Evolutionary conservation across 2,113 vertebrate genomes (phyloP), one percentile per base, ranked within the genome.

Genomic region (Perccottus glenii): DNA sequence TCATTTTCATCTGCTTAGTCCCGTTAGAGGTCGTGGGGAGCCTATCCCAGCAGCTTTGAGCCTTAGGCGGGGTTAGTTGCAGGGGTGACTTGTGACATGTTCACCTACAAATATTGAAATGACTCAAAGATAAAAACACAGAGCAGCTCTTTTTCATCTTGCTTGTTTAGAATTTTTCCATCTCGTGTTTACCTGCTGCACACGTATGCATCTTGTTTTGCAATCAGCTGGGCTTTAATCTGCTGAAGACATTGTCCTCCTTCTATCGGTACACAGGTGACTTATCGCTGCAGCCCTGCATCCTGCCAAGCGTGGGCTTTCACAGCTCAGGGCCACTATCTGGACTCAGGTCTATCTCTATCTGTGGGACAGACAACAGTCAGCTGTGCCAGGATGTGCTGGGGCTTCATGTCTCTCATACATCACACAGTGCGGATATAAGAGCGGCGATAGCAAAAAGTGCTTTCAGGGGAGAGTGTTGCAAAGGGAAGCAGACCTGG

Each of bases 271-370:
- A 75, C 87, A 79, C 75, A 85, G 83, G 82, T 82, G 76, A 84
- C 84, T 86, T 91, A 92, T 91, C 82, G 64, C 79, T 82, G 75
- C 83, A 78, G 80, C 67, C 67, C 71, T 77, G 81, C 79, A 82
- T 90, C 86, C 73, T 87, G 81, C 75, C 85, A 85, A 90, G 89
- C 88, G 85, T 90, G 88, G 88, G 76, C 75, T 90, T 92, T 92
- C 90, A 91, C 92, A 92, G 90, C 88, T 92, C 83, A 65, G 71
- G 70, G 75, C 75, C 75, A 47, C 87, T 90, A 91, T 92, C 90
- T 77, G 79, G 70, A 78, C 75, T 65, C 79, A 70, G 60, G 32
- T 78, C 83, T 84, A 83, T 75, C 59, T 65, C 53, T 55, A 84
- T n/a, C n/a, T 86, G 75, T 57, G 85, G 88, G 87, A 81, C 68